phyloP scores from a whole-genome alignment of 2,797 vertebrate species.

The Muscicapa comitata region DNA sequence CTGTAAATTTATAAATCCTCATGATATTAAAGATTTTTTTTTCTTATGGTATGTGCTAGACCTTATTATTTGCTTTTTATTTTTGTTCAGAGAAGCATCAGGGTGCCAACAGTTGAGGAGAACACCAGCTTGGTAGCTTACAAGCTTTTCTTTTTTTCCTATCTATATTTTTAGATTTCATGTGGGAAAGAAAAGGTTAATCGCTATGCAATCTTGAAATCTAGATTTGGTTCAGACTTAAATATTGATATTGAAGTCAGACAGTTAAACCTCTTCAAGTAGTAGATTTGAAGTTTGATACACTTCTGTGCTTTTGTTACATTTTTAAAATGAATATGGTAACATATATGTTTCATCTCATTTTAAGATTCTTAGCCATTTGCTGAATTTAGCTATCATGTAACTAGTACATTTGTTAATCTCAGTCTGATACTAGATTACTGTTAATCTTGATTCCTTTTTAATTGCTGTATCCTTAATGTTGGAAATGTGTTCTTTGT shows the following conservation, averaged over 20 bases:
- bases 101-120: background rate
- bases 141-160: background rate
- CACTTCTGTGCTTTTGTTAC: background rate
- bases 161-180: background rate
- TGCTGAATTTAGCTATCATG: background rate
- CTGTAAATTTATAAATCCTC: background rate
- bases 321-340: background rate
- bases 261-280: background rate
- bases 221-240: background rate
- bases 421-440: background rate
- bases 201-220: background rate
- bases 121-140: background rate
- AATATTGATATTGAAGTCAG: background rate
- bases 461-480: background rate
- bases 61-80: background rate
- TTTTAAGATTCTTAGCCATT: background rate
- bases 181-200: background rate
- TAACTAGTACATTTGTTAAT: background rate
- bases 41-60: fast-evolving
- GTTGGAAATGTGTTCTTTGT: background rate
- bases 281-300: background rate
- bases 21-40: background rate
- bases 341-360: background rate
- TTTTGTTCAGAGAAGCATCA: background rate
- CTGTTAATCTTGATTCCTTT: background rate